phyloP scores from a whole-genome alignment of 2,888 invertebrate species.

The Spisula solida region DNA sequence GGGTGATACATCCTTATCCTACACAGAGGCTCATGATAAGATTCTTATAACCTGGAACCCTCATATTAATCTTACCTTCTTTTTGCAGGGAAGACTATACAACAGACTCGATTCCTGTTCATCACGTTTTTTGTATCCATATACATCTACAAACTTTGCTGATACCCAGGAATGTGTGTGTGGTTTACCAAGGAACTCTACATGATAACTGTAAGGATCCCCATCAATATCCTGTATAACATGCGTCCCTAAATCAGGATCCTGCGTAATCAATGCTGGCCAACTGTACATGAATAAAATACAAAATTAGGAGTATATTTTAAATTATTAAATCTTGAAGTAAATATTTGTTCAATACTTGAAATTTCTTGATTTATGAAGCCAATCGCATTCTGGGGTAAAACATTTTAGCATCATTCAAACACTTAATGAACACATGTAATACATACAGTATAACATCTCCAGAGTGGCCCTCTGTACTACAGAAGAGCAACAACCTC shows the following conservation, averaged over 20 bases:
- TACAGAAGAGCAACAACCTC: too few species aligned
- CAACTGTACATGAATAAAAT: constrained; percentile 73
- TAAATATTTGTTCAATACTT: too few species aligned
- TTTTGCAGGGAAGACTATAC: neutral
- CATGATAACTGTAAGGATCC: constrained; percentile 81
- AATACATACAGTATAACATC: too few species aligned
- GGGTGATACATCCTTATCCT: too few species aligned
- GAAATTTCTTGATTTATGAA: too few species aligned
- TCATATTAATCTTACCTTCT: neutral
- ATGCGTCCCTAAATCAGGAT: constrained; percentile 74
- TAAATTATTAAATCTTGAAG: too few species aligned
- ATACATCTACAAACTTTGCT: constrained; percentile 69
- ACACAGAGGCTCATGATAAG: too few species aligned
- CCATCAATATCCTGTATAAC: constrained; percentile 74
- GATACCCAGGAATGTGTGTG: constrained; percentile 83
- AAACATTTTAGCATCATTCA: too few species aligned
- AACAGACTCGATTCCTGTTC: neutral
- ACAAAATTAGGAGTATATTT: neutral
- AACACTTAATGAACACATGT: too few species aligned
- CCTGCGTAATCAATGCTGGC: constrained; percentile 83
- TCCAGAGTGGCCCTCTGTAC: too few species aligned
- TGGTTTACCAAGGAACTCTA: constrained; percentile 83
- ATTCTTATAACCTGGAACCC: too few species aligned
- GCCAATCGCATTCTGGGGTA: too few species aligned
- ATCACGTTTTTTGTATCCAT: constrained; percentile 30